Base-by-base conservation (phyloP, 2,888 invertebrate genomes). In the Watsonalla cultraria region DNA sequence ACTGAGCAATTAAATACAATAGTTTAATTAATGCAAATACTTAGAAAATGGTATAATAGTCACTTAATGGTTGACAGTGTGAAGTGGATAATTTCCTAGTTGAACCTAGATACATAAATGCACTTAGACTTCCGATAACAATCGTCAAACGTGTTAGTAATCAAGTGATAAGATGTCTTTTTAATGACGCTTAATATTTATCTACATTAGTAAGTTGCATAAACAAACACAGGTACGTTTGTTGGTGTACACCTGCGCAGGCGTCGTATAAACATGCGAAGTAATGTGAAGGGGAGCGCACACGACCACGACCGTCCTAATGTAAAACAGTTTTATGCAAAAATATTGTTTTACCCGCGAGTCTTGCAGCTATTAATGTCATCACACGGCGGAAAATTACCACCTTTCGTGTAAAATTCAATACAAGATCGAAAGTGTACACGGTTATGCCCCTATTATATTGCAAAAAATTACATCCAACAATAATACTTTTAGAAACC, bases 331-430 rank as follows among this genome's bases (percentile, higher is more conserved):
- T 81, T 78, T 76, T 72, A 77, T 80, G 78, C 77, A 80, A 84
- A 83, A 82, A 80, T 73, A 81, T 76, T 77, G 72, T 80, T 80
- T 72, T 75, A 71, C 74, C 64, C 66, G 65, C 71, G 67, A 73
- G 67, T 71, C 76, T 76, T 56, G 70, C 64, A 58, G 73, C 81
- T 77, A 86, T 90, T 90, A 90, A 82, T 86, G 82, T 83, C 82
- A 81, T 83, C 88, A 85, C 71, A 66, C 71, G 62, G 75, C 86
- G 86, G 83, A 89, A 90, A 89, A 90, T 90, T 84, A 79, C 82
- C 82, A 79, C 77, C 82, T 85, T 84, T 82, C 82, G 81, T 82
- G 80, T 82, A 82, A 83, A 86, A 86, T 84, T 86, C 76, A 85
- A 87, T 85, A 74, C 67, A 67, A 80, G 68, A 86, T 84, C 80